Conservation (phyloP, 2,113 vertebrate species). For the Oncorhynchus gorbuscha region DNA sequence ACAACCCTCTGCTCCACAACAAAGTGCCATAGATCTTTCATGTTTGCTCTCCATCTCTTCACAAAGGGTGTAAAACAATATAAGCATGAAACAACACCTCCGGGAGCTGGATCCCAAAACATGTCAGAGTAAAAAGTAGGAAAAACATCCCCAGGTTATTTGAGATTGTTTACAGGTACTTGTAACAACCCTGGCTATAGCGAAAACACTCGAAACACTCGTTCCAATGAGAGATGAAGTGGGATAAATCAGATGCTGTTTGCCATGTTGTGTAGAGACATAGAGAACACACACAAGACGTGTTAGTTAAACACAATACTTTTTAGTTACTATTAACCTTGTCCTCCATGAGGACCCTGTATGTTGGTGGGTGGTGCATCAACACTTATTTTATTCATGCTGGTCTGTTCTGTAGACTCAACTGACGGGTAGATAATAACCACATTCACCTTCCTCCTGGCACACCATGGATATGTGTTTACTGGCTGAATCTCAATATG, state of each 20-base stretch:
- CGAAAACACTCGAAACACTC: conserved; percentile 32
- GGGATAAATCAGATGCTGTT: conserved; percentile 40
- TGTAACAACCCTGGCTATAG: conserved; percentile 33
- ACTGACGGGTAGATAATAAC: conserved; percentile 68
- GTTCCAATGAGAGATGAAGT: conserved; percentile 55
- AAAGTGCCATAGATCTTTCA: conserved; percentile 72
- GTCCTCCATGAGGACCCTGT: conserved; percentile 44
- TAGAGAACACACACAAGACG: conserved; percentile 36
- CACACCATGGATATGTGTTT: conserved; percentile 55
- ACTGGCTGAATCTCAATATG: conserved; percentile 65
- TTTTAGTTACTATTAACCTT: conserved; percentile 45
- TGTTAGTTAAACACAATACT: conserved; percentile 27
- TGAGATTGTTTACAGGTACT: conserved; percentile 66
- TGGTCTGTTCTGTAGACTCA: conserved; percentile 20
- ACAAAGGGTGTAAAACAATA: conserved; percentile 70
- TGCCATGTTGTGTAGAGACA: conserved; percentile 42
- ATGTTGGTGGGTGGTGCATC: conserved; percentile 29
- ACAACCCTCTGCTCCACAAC: conserved; percentile 63
- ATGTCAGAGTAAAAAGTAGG: conserved; percentile 53
- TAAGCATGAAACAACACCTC: conserved; percentile 71
- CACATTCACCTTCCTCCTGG: conserved; percentile 72
- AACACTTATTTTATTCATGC: conserved; percentile 65
- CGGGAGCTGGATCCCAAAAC: conserved; percentile 57
- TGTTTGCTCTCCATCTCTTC: conserved; percentile 63
- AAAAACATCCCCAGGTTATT: conserved; percentile 70